Conservation (phyloP, 2,113 vertebrate genomes). For the Mungos mungo region DNA sequence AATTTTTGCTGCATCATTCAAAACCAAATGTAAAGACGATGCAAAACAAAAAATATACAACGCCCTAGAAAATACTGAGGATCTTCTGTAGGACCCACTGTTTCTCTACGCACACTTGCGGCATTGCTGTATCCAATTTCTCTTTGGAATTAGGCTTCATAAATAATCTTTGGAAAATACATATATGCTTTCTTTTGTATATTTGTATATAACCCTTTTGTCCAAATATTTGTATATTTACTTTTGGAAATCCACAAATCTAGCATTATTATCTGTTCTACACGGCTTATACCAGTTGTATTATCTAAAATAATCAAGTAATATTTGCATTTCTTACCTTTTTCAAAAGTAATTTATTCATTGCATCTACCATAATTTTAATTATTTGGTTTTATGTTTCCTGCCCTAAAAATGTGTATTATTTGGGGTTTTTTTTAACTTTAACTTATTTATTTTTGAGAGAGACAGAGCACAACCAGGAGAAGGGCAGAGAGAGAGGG, state of each 20-base stretch:
- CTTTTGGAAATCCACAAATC: not conserved
- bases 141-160: not conserved
- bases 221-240: not conserved
- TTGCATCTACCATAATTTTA: not conserved
- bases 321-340: not conserved
- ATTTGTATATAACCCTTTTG: not conserved
- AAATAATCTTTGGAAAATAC: not conserved
- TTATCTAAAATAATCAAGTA: not conserved
- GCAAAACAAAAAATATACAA: constrained; percentile 19
- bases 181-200: not conserved
- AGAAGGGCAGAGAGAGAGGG: too few species aligned
- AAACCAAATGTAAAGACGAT: not conserved
- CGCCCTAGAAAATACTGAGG: not conserved
- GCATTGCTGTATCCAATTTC: not conserved
- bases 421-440: not conserved
- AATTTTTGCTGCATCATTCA: constrained; percentile 26
- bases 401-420: not conserved
- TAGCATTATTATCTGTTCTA: not conserved
- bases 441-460: too few species aligned
- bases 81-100: not conserved
- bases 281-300: not conserved
- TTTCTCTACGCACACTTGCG: not conserved
- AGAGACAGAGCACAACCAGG: too few species aligned
- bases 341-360: not conserved
- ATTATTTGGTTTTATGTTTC: not conserved